Conservation (phyloP, 2,888 invertebrate genomes). For the Oscheius myriophilus region DNA sequence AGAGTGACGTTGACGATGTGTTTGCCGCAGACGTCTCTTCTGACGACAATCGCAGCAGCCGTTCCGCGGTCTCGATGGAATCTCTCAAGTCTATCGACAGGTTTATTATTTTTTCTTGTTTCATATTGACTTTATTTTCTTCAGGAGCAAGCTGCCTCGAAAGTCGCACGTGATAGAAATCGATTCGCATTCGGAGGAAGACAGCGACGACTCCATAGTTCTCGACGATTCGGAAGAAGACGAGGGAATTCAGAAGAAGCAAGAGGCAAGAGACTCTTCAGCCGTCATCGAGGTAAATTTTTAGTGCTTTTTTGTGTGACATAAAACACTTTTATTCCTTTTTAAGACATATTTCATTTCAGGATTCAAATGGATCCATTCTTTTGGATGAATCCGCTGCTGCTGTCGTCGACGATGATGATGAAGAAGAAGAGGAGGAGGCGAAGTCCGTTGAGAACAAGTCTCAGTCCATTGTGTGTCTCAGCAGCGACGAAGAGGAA, state of each 20-base stretch:
- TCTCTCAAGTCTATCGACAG: background rate
- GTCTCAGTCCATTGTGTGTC: constrained; percentile 1
- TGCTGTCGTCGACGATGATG: background rate
- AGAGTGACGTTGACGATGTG: no score
- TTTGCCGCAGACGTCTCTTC: no score
- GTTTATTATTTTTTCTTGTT: background rate
- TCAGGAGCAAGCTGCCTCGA: background rate
- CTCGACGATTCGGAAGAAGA: constrained; percentile 9
- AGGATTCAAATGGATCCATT: no score
- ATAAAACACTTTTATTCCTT: no score
- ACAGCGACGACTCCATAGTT: background rate
- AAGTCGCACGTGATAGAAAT: background rate
- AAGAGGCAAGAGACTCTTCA: no score
- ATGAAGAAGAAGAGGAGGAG: constrained; percentile 1
- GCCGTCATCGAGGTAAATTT: background rate
- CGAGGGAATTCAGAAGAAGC: no score
- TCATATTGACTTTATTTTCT: background rate
- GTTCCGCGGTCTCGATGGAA: no score
- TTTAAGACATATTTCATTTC: no score
- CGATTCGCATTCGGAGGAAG: constrained; percentile 1
- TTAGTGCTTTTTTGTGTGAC: background rate
- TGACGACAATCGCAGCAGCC: no score
- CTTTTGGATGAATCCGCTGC: background rate
- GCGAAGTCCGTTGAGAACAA: no score
- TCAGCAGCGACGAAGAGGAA: background rate